Evolutionary conservation across 2,113 vertebrate genomes (phyloP).

Genomic region (Chaenogobius annularis): DNA sequence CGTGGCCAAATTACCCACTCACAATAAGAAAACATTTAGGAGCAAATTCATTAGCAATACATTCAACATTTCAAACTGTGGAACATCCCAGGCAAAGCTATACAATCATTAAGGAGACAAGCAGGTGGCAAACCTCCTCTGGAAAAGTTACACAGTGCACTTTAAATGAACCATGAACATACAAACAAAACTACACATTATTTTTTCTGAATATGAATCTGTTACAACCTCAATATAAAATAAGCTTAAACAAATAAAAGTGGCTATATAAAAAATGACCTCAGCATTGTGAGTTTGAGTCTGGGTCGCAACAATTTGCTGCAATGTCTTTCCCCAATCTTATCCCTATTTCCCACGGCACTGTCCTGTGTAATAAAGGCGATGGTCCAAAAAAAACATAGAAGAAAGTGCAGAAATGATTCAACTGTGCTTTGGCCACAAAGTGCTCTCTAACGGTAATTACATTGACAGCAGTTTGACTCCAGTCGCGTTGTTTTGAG

Average conservation of each 20-base stretch:
- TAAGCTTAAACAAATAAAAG: not conserved
- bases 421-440: conserved; percentile 62
- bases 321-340: too few species aligned
- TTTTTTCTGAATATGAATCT: not conserved
- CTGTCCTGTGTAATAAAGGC: too few species aligned
- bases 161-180: not conserved
- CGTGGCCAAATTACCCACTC: too few species aligned
- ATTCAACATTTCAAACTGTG: too few species aligned
- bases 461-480: conserved; percentile 68
- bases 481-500: conserved; percentile 56
- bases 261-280: not conserved
- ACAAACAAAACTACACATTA: not conserved
- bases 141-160: not conserved
- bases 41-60: too few species aligned
- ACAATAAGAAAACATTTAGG: too few species aligned
- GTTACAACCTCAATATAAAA: not conserved
- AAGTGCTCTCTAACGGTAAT: conserved; percentile 64
- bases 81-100: too few species aligned
- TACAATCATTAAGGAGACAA: too few species aligned
- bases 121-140: too few species aligned
- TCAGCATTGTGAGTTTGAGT: not conserved
- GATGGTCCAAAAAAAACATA: too few species aligned
- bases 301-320: too few species aligned
- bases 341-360: too few species aligned
- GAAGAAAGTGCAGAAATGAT: conserved; percentile 47